Base-by-base conservation (phyloP, 2,113 vertebrate genomes). In the Loxodonta africana region DNA sequence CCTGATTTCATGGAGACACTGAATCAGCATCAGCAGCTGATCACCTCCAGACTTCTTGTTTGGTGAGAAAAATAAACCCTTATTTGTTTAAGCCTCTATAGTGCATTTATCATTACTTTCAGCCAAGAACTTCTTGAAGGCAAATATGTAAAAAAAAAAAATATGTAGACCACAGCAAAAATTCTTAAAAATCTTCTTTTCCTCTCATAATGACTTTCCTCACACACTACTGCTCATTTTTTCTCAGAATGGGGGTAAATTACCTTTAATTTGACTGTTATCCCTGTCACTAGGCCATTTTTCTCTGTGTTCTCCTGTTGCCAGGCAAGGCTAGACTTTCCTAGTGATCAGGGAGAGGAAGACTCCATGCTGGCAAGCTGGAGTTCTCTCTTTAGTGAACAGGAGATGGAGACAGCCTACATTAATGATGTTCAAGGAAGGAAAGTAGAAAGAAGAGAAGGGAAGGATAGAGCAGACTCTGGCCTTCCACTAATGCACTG, bases 361-460 rank as follows among this genome's bases (percentile, higher is more conserved):
- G 8, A 26, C 1, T 44, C 65, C 48, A 4, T 20, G 1, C 5
- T 0, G 20, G 69, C 33, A 65, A 90, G 44, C n/a, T 46, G 25
- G 57, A 48, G 18, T 6, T 26, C 71, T 37, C 85, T 33, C 26
- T 20, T 41, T 62, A n/a, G 63, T 5, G 85, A 65, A 5, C 77
- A 83, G 41, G 62, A 15, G 28, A 51, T 1, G 67, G 18, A 23
- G 44, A 6, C 41, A 20, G 41, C 1, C 26, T 53, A 6, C 44
- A 12, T n/a, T 20, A 1, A 15, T 4, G 3, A 51, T 3, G 33
- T 0, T 0, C 2, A 3, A 60, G 28, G 41, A 30, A 28, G 18
- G 71, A 4, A 18, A 37, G 83, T 3, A 33, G n/a, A 44, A 48
- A 33, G 44, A 15, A 83, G 41, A 33, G 25, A 23, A 37, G 69